Evolutionary conservation across 2,888 invertebrate species (phyloP).

Genomic region (Acholoe squamosa): DNA sequence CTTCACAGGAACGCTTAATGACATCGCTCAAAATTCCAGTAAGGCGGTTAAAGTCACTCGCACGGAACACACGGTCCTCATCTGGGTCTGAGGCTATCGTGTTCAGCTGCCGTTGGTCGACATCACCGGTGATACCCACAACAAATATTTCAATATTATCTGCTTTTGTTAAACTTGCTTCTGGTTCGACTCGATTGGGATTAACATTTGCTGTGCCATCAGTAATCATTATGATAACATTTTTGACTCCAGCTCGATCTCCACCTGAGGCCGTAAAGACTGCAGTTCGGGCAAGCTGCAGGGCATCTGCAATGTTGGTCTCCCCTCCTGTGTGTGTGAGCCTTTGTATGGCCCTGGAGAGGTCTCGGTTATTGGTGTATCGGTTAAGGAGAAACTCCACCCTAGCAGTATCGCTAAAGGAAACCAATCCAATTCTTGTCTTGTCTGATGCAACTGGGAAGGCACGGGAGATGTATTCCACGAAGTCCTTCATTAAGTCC

Average conservation of each 20-base stretch:
- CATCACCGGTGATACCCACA: constrained; percentile 31
- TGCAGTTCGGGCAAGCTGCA: constrained; percentile 65
- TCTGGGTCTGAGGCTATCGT: constrained; percentile 56
- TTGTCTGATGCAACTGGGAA: constrained; percentile 61
- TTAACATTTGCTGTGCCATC: constrained; percentile 71
- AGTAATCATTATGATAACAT: constrained; percentile 58
- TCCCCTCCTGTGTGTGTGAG: constrained; percentile 56
- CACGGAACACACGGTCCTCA: constrained; percentile 46
- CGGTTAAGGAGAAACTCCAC: constrained; percentile 64
- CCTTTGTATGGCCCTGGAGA: constrained; percentile 36
- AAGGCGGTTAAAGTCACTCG: constrained; percentile 29
- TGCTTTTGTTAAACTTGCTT: background rate
- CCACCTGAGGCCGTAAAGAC: constrained; percentile 59
- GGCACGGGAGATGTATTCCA: constrained; percentile 60
- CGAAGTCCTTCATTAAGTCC: constrained; percentile 64
- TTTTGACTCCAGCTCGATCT: constrained; percentile 46
- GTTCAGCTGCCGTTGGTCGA: background rate
- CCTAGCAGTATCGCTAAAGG: constrained; percentile 65
- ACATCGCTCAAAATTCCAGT: constrained; percentile 46
- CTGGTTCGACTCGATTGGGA: constrained; percentile 42
- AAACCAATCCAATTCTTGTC: constrained; percentile 63
- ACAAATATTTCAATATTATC: constrained; percentile 54
- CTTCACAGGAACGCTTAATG: constrained; percentile 43
- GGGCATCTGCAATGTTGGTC: constrained; percentile 67
- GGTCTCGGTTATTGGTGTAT: background rate